Conservation (phyloP, 1,140 invertebrate genomes). For the Heliconius hermathena region DNA sequence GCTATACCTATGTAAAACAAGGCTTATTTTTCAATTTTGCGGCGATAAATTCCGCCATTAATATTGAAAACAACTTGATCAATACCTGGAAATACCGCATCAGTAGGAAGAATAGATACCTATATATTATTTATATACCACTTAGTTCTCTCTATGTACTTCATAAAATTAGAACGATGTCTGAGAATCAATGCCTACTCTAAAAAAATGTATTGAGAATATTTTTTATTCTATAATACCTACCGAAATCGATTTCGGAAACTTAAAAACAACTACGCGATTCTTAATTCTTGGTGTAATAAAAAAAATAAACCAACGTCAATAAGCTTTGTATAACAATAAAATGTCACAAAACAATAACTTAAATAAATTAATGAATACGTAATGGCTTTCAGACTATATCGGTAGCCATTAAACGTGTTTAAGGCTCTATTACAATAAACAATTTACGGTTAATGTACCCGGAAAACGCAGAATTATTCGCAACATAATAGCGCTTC, state of each 20-base stretch:
- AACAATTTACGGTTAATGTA: conserved; percentile 14
- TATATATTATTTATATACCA: too few species aligned
- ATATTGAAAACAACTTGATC: background rate
- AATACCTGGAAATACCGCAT: background rate
- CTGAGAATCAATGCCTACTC: too few species aligned
- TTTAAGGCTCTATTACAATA: conserved; percentile 8
- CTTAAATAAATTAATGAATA: background rate
- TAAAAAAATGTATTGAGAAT: too few species aligned
- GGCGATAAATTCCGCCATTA: too few species aligned
- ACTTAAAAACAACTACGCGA: background rate
- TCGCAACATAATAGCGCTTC: background rate
- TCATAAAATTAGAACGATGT: too few species aligned
- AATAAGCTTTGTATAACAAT: background rate
- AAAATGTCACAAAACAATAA: background rate
- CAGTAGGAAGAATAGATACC: too few species aligned
- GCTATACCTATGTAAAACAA: too few species aligned
- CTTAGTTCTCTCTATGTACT: too few species aligned
- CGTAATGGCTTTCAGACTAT: background rate
- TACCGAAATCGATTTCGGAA: background rate
- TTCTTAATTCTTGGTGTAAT: background rate
- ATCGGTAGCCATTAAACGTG: conserved; percentile 1
- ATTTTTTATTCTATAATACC: background rate
- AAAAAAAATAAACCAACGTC: background rate
- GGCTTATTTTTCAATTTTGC: too few species aligned
- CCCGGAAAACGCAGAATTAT: conserved; percentile 6